A percentile compares a stretch with the other conserved stretches of the same genome.
These are phyloP conservation scores for Platanista minor DNA, from an alignment of 2,113 vertebrate species.

Conservation along the genomic window DNA sequence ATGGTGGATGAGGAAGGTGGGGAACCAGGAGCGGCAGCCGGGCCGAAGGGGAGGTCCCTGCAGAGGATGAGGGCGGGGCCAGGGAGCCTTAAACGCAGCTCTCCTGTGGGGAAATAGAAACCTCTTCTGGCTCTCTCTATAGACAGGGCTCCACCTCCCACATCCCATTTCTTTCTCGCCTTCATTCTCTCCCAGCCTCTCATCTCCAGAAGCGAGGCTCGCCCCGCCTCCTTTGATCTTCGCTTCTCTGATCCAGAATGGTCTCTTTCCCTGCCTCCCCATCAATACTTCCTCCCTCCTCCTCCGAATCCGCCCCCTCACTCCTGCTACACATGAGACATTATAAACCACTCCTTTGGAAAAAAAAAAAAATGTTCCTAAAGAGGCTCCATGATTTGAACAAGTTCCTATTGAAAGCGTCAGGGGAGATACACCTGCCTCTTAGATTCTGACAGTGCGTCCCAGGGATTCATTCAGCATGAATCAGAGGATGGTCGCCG, in stretches of 20 bases:
- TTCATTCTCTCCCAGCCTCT: background rate
- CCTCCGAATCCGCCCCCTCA: constrained; percentile 20
- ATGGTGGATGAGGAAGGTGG: background rate
- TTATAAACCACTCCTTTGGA: constrained; percentile 45
- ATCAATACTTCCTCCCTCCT: background rate
- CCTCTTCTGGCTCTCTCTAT: background rate
- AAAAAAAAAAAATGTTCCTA: constrained; percentile 50
- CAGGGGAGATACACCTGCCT: constrained; percentile 42
- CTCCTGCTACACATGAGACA: constrained; percentile 14
- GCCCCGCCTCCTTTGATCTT: constrained; percentile 25
- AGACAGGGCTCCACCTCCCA: background rate
- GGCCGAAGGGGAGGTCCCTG: background rate
- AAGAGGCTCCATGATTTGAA: constrained; percentile 38
- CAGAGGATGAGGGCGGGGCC: background rate
- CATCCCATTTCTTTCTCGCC: background rate
- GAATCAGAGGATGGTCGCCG: background rate
- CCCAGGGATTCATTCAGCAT: background rate
- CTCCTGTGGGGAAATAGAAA: background rate
- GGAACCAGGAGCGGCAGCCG: background rate
- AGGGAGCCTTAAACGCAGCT: background rate
- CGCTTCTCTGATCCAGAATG: background rate
- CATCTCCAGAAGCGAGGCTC: background rate
- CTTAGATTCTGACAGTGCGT: constrained; percentile 12
- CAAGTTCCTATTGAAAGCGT: constrained; percentile 46
- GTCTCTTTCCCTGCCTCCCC: background rate